phyloP scores from a whole-genome alignment of 2,888 invertebrate species.

The Eupsilia transversa region DNA sequence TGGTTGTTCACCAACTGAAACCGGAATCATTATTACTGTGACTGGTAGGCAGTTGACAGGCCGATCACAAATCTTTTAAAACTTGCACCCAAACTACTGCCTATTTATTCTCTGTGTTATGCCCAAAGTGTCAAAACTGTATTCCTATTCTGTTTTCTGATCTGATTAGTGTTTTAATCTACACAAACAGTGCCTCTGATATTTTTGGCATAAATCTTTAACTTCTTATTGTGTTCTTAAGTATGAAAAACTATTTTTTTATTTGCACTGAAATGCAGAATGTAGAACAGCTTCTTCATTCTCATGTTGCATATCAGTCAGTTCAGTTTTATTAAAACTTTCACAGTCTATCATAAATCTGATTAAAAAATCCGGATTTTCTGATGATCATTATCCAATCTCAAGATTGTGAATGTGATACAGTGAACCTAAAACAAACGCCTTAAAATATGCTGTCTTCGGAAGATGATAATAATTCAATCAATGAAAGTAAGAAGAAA shows the following conservation, averaged over 20 bases:
- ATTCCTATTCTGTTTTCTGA: neutral
- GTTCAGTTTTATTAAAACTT: neutral
- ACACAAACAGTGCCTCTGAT: too few relatives aligned
- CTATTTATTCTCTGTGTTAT: neutral
- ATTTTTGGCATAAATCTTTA: neutral
- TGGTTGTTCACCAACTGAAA: neutral
- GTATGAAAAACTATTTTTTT: neutral
- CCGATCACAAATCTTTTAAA: neutral
- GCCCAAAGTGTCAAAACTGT: neutral
- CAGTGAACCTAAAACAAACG: neutral
- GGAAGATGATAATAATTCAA: slow-evolving; percentile 31
- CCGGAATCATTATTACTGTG: neutral
- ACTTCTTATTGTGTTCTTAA: too few relatives aligned
- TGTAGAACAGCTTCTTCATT: neutral
- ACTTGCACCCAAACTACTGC: neutral
- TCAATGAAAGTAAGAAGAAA: slow-evolving; percentile 52
- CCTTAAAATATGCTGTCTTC: slow-evolving; percentile 5
- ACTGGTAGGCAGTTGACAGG: neutral
- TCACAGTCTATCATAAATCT: neutral
- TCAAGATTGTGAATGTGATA: neutral
- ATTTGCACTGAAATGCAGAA: neutral
- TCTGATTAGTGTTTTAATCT: neutral
- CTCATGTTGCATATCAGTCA: neutral
- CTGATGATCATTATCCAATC: neutral
- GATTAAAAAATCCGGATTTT: neutral